Evolutionary conservation across 1,140 invertebrate genomes (phyloP), one percentile per base, ranked within the genome.

Genomic region (Drosophila truncata): DNA sequence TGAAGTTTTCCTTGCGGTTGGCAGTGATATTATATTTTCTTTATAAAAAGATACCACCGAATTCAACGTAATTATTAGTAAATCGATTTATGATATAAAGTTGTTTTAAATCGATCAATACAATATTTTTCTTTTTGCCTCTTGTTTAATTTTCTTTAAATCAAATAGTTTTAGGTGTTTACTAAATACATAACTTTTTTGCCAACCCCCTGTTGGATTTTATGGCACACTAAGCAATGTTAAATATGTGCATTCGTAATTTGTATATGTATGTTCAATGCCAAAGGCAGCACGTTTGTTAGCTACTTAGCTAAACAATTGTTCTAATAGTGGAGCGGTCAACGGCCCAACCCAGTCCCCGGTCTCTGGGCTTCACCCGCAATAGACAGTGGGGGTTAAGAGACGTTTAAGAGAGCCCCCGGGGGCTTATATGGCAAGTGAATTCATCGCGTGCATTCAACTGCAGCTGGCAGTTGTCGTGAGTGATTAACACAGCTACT

Each of bases 361-460:
- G 27, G 27, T 52, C 3, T 25, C 18, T 25, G 27, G 2, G 62
- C 14, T 39, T 37, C 16, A 57, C 3, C 16, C 39, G 23, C 6
- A 57, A n/a, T 13, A n/a, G 20, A 5, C 6, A 57, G 16, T 31
- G 29, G 50, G 49, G 49, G 23, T n/a, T 27, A 47, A 31, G n/a
- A 31, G 47, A n/a, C 2, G 27, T 29, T 18, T 41, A 39, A 55
- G 13, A 35, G 69, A 20, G 13, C 14, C 8, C 27, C n/a, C n/a
- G 23, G 62, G 35, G 23, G 6, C 35, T 31, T 23, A 31, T 41
- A 11, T 18, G 4, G 6, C n/a, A 16, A 41, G 42, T 44, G 20
- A 50, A 60, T 61, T 47, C 29, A 55, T 77, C 27, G 63, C 74
- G 63, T 77, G 74, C 62, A 52, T 18, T 75, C 18, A 46, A 74